Evolutionary conservation across 2,888 invertebrate genomes (phyloP).

Genomic region (Nomada flava): DNA sequence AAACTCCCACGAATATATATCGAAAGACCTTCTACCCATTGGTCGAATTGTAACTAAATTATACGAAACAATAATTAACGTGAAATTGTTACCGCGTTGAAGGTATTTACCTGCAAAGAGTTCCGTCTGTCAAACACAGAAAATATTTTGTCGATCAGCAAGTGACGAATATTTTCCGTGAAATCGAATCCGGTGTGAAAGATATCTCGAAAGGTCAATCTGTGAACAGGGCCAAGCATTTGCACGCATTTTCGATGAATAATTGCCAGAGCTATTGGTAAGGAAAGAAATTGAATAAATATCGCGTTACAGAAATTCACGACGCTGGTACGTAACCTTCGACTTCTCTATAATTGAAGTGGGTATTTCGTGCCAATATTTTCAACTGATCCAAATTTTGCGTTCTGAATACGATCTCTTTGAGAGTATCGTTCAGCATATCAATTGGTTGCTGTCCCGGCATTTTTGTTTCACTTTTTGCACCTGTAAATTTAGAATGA

Average conservation of each 20-base stretch:
- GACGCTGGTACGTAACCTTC: constrained; percentile 72
- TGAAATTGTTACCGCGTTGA: neutral
- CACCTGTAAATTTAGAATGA: constrained; percentile 55
- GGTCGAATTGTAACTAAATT: constrained; percentile 58
- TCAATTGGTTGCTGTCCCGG: constrained; percentile 75
- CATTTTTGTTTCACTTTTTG: constrained; percentile 71
- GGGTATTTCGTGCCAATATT: constrained; percentile 71
- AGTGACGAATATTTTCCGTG: constrained; percentile 80
- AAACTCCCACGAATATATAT: constrained; percentile 85
- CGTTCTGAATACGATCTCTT: constrained; percentile 77
- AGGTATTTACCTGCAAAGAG: constrained; percentile 51
- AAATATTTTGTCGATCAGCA: constrained; percentile 79
- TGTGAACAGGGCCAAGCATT: constrained; percentile 72
- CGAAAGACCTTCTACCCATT: constrained; percentile 84
- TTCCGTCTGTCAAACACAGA: constrained; percentile 70
- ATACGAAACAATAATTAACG: neutral
- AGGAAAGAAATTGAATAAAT: neutral
- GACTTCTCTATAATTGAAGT: constrained; percentile 76
- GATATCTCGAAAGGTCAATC: constrained; percentile 76
- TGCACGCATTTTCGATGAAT: constrained; percentile 77
- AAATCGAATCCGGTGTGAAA: constrained; percentile 79
- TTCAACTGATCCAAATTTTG: constrained; percentile 74
- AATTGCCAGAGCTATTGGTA: constrained; percentile 74
- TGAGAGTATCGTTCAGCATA: constrained; percentile 71
- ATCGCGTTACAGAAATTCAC: neutral